phyloP scores from a whole-genome alignment of 2,797 vertebrate genomes.

The Sebastes steindachneri region DNA sequence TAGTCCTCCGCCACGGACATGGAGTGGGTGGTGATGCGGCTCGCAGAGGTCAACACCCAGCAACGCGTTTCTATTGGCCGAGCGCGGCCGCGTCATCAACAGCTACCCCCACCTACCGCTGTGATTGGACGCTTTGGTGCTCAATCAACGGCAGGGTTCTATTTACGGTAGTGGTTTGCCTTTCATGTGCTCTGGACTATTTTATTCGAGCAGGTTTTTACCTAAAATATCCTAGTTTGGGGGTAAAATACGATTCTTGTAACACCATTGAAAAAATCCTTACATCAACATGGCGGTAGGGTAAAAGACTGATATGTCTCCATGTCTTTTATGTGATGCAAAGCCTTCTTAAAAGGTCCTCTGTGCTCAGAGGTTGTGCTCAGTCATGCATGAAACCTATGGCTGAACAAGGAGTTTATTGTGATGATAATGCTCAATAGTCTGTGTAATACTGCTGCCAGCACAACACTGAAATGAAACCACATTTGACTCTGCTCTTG shows the following conservation, averaged over 20 bases:
- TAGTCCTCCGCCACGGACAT: constrained; percentile 83
- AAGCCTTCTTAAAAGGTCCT: not conserved
- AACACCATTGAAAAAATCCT: not conserved
- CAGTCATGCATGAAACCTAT: not conserved
- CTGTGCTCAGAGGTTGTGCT: not conserved
- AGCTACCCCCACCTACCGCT: not conserved
- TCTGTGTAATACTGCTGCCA: not conserved
- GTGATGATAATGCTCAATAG: not conserved
- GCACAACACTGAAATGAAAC: not conserved
- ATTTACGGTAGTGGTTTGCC: constrained; percentile 78
- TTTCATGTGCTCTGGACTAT: constrained; percentile 68
- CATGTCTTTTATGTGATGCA: not conserved
- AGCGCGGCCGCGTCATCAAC: constrained; percentile 45
- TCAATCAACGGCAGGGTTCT: constrained; percentile 69
- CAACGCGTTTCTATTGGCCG: constrained; percentile 64
- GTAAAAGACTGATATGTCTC: not conserved
- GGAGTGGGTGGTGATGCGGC: constrained; percentile 80
- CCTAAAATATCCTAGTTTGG: not conserved
- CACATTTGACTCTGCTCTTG: not conserved
- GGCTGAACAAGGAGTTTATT: not conserved
- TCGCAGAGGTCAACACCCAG: constrained; percentile 80
- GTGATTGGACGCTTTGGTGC: constrained; percentile 57
- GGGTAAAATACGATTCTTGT: not conserved
- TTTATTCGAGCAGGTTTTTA: constrained; percentile 45
- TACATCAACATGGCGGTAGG: not conserved